Conservation (phyloP, 2,797 vertebrate genomes). For the Mus minutoides region DNA sequence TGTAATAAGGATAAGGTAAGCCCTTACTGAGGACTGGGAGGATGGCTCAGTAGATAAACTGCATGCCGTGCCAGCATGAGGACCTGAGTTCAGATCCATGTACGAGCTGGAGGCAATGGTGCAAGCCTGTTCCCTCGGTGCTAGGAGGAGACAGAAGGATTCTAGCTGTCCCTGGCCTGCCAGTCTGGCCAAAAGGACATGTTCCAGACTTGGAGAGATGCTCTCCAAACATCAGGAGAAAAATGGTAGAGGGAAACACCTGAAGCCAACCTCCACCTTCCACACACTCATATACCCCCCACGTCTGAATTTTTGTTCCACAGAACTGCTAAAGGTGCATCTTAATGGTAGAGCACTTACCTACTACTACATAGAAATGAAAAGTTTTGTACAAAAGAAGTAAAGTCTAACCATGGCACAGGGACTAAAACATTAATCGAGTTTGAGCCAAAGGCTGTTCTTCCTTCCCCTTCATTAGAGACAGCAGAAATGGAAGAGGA, state of each 20-base stretch:
- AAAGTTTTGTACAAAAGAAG: neutral
- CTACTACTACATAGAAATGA: neutral
- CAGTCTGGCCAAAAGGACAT: neutral
- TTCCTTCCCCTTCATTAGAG: conserved; percentile 17
- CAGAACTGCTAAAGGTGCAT: no score
- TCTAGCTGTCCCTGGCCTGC: neutral
- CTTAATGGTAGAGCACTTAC: no score
- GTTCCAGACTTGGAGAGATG: neutral
- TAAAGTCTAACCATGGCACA: neutral
- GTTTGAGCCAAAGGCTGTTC: conserved; percentile 15
- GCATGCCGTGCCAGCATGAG: neutral
- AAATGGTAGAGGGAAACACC: neutral
- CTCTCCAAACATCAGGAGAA: neutral
- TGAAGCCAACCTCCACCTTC: neutral
- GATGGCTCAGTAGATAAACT: neutral
- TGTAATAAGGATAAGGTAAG: conserved; percentile 38
- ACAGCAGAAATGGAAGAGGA: conserved; percentile 19
- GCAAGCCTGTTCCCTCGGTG: neutral
- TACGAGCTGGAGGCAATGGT: neutral
- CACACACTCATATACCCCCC: neutral
- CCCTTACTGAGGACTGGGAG: neutral
- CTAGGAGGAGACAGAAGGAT: neutral
- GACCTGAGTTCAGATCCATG: neutral
- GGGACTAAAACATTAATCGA: conserved; percentile 29
- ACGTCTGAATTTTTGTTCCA: neutral